Base-by-base conservation (phyloP, 2,113 vertebrate genomes). In the Rhabdomys dilectus region DNA sequence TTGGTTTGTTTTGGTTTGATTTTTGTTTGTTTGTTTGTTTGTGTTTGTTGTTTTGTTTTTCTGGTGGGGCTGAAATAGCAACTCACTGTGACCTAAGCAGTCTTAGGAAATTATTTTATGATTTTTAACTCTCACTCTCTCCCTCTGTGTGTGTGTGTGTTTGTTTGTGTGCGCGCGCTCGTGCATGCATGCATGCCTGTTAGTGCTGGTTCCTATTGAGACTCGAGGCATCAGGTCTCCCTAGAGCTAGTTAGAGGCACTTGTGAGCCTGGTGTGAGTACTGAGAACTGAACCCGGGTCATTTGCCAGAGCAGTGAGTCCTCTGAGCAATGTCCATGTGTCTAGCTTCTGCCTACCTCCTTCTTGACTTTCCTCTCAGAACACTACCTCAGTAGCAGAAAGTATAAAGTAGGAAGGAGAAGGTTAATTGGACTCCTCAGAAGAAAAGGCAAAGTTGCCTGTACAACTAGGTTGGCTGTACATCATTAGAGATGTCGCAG, bases 281-380 rank as follows among this genome's bases (percentile, higher is more conserved):
- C 70, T 72, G 68, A n/a, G 68, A 72, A 36, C 36, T 72, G 68
- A n/a, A 19, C 72, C 11, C 26, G 8, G 22, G 39, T 42, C 39
- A 21, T 42, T 19, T 45, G 73, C 22, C 26, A 29, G 73, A 76
- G 39, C 73, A 73, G 5, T 34, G 16, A 7, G 8, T 73, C 17
- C 68, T 72, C 34, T 39, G 75, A 77, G 24, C 75, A 24, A 29
- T 48, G 2, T 45, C 75, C 42, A 29, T 48, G 2, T 45, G 24
- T 29, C 21, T 45, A 45, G 45, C 48, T 31, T 31, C 48, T 92
- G 56, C n/a, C n/a, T 36, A 0, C 51, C 51, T 51, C 51, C 62
- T 70, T 68, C 85, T 62, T 21, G n/a, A n/a, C 42, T 91, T 73
- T 26, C 68, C 16, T 26, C 76, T 87, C 93, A 93, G n/a, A 94